These are phyloP conservation scores for Rhizoglyphus robini DNA, from an alignment of 1,140 invertebrate genomes.

Conservation along the genomic window DNA sequence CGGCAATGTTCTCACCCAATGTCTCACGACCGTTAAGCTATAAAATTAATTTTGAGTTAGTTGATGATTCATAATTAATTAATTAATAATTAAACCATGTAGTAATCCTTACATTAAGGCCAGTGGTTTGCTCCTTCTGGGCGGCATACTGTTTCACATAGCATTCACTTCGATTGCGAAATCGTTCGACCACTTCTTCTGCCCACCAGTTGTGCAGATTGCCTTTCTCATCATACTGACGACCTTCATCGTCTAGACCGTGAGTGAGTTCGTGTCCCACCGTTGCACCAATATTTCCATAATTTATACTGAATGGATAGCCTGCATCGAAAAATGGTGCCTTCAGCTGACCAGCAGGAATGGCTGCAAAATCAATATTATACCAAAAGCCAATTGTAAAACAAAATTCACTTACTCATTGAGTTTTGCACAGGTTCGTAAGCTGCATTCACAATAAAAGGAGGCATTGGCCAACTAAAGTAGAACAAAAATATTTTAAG, in stretches of 20 bases:
- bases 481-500: neutral
- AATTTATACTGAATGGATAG: slow-evolving; percentile 33
- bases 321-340: slow-evolving; percentile 33
- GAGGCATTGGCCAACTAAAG: slow-evolving; percentile 16
- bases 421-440: slow-evolving; percentile 46
- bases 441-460: slow-evolving; percentile 40
- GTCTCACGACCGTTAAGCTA: slow-evolving; percentile 28
- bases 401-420: slow-evolving; percentile 21
- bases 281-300: slow-evolving; percentile 35
- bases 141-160: slow-evolving; percentile 22
- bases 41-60: neutral
- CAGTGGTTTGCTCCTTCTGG: neutral
- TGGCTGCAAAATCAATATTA: slow-evolving; percentile 16
- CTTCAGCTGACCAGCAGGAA: slow-evolving; percentile 34
- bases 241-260: slow-evolving; percentile 27
- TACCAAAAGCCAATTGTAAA: neutral
- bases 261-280: slow-evolving; percentile 34
- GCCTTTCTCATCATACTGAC: slow-evolving; percentile 20
- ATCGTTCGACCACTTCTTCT: slow-evolving; percentile 17
- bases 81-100: neutral
- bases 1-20: slow-evolving; percentile 26
- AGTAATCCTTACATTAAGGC: neutral
- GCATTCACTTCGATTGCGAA: slow-evolving; percentile 18
- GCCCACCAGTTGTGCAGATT: slow-evolving; percentile 25
- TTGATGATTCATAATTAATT: too few relatives aligned